Base-by-base conservation (phyloP, 2,113 vertebrate genomes). In the Scolopax mira region DNA sequence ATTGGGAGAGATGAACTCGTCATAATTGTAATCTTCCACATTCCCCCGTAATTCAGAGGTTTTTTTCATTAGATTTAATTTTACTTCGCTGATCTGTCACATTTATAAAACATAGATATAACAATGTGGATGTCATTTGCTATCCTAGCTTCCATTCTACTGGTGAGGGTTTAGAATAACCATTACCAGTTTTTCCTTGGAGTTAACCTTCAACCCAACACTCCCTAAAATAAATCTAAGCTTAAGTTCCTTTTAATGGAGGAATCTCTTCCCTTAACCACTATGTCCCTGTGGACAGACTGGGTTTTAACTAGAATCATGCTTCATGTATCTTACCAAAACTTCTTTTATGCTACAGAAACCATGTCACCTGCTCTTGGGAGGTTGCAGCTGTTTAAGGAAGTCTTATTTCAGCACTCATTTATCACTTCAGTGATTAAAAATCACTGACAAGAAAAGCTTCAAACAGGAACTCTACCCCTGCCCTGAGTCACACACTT, bases 401-500 rank as follows among this genome's bases (percentile, higher is more conserved):
- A 86, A 93, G 51, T 81, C 52, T 78, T 69, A 52, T 93, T 91
- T 90, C 69, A 86, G 48, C 51, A 28, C 8, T 60, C 33, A 72
- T 95, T 94, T 85, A 62, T 84, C 78, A 90, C 77, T n/a, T 82
- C 58, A 61, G 69, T 79, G 37, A 95, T 97, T 95, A 95, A 78
- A 97, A 97, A 81, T 35, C 37, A 88, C 1, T 3, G 31, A 93
- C 64, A 74, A 91, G 83, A 48, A 90, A 96, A 95, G 92, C 28
- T 48, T 92, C 57, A 75, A 48, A 37, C 79, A 95, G 85, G 89
- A 97, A 92, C 41, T 79, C 65, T 73, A 27, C 46, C 42, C n/a
- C 42, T 79, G 55, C 24, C 37, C 31, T 72, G 52, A 89, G 79
- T 93, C 82, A 93, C 48, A 92, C 12, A 49, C 17, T 82, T 91